phyloP scores from a whole-genome alignment of 2,888 invertebrate genomes.

The Trachelus troglodyta region DNA sequence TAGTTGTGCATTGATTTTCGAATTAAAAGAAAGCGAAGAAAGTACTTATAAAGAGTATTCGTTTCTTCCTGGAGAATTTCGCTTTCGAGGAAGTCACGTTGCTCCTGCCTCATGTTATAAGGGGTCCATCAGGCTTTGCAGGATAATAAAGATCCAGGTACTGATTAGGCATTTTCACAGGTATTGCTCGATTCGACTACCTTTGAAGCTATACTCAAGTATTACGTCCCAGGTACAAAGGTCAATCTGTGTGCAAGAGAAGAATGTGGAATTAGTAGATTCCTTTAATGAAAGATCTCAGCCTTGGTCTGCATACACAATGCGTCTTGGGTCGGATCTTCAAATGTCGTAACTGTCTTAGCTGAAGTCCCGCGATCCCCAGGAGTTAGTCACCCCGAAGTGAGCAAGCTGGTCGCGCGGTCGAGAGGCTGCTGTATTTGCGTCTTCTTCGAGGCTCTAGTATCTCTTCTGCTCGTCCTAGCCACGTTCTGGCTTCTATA shows the following conservation, averaged over 20 bases:
- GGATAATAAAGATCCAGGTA: not conserved
- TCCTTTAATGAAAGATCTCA: not conserved
- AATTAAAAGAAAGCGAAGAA: slow-evolving; percentile 48
- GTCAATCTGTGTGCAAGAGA: not conserved
- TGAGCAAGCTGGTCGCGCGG: slow-evolving; percentile 17
- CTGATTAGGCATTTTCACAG: not conserved
- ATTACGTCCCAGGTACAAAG: not conserved
- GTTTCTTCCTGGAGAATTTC: not conserved
- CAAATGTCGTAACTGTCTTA: slow-evolving; percentile 5
- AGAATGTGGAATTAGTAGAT: not conserved
- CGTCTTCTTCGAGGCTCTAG: slow-evolving; percentile 7
- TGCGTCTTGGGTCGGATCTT: not conserved
- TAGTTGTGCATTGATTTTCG: slow-evolving; percentile 21
- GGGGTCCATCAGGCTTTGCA: not conserved
- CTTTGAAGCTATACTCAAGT: not conserved
- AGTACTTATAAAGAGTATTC: slow-evolving; percentile 35
- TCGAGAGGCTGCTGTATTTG: slow-evolving; percentile 21
- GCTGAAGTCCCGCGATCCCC: slow-evolving; percentile 6
- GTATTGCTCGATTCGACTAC: not conserved
- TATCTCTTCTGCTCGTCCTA: not conserved
- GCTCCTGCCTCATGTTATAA: not conserved
- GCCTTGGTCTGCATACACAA: not conserved
- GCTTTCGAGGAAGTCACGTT: not conserved
- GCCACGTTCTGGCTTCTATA: slow-evolving; percentile 10
- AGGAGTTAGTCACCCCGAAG: slow-evolving; percentile 32